Evolutionary conservation across 2,113 vertebrate genomes (phyloP), one percentile per base, ranked within the genome.

Genomic region (Struthidea cinerea): DNA sequence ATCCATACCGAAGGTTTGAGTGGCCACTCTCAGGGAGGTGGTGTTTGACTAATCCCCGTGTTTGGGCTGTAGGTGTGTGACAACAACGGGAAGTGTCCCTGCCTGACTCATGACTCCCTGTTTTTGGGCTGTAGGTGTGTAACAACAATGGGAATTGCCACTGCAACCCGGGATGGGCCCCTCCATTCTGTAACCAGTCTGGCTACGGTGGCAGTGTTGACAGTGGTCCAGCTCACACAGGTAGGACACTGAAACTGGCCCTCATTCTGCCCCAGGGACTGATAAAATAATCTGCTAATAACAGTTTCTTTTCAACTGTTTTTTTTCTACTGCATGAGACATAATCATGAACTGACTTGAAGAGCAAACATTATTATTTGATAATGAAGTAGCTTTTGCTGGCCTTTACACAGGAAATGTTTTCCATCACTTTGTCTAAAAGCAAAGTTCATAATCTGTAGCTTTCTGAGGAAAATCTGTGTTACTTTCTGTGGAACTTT

Each of bases 171-270:
- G 98, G 98, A 3, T 99, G 99, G 99, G 98, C 79, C 0, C 98
- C 98, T 9, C 99, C 99, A 0, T 41, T 75, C 77, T 99, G 99
- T 28, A 82, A 97, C 86, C 96, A 1, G 7, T 5, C 96, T 0
- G 99, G 99, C 28, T 97, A 96, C 6, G 99, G 99, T 3, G 98
- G 99, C 69, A 99, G 99, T 7, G 50, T 98, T 14, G 97, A 99
- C 94, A 99, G 99, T 13, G 98, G 99, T 2, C 98, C 98, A 26
- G 95, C 98, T 71, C 95, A 98, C 89, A 98, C 90, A 55, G 98
- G 99, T 99, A 94, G 55, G 93, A 47, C 8, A 10, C 21, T 33
- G 65, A 39, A 20, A 26, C 55, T 32, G 50, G 9, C 41, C 71
- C 56, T 41, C 6, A 5, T 24, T 41, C 47, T 79, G 56, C 55